Evolutionary conservation across 2,113 vertebrate species (phyloP).

Genomic region (Bambusicola thoracicus): DNA sequence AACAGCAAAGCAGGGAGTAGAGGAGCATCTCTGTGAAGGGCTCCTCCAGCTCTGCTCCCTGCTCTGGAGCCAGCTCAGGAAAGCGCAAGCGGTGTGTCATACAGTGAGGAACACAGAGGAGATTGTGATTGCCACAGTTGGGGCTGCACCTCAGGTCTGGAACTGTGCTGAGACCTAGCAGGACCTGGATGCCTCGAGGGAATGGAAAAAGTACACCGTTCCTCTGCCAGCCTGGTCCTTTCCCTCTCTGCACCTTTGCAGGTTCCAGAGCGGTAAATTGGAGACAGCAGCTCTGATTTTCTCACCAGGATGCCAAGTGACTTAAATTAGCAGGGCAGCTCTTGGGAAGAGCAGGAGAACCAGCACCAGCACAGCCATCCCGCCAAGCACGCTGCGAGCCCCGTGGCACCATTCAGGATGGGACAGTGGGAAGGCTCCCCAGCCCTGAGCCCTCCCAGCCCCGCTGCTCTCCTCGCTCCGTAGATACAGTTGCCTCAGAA

Average conservation of each 20-base stretch:
- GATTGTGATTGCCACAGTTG: fast-evolving
- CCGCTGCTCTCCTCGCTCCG: neutral
- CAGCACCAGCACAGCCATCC: neutral
- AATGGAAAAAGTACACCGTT: neutral
- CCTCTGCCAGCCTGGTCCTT: neutral
- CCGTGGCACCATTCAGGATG: neutral
- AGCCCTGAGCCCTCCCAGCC: neutral
- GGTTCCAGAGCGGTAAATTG: neutral
- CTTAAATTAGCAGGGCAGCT: neutral
- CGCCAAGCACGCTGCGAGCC: neutral
- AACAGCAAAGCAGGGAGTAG: neutral
- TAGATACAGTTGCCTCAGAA: slow-evolving; percentile 30
- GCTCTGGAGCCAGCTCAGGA: neutral
- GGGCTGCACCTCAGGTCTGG: neutral
- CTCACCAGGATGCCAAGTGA: neutral
- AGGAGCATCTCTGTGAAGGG: neutral
- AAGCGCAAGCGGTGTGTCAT: fast-evolving
- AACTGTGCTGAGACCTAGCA: neutral
- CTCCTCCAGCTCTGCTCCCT: neutral
- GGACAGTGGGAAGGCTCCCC: neutral
- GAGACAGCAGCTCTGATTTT: neutral
- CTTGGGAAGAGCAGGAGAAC: neutral
- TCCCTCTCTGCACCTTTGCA: neutral
- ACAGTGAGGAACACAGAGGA: neutral
- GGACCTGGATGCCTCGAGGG: neutral